Base-by-base conservation (phyloP, 2,888 invertebrate species). In the Busseola fusca region DNA sequence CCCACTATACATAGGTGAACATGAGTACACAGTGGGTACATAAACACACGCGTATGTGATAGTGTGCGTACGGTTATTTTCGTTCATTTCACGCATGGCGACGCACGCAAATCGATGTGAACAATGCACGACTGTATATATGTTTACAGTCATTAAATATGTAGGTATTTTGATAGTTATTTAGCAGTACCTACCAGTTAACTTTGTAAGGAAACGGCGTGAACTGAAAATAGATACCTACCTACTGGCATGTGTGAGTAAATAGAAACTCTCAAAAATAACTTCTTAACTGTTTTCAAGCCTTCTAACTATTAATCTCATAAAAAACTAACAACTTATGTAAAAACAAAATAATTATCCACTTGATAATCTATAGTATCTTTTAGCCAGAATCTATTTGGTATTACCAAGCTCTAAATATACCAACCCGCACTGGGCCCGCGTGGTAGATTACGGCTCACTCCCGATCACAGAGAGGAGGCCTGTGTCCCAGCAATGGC, bases 1-100 rank as follows among this genome's bases (percentile, higher is more conserved):
- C 10, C 25, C 48, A 57, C 14, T 18, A 21, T 40, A 58, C 64
- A 58, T 42, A 67, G 10, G 25, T 56, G 76, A 76, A 69, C 50
- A 66, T 54, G 37, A 64, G 56, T 48, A 67, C 54, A 52, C 48
- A 7, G 72, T 54, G 74, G 65, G 80, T 82, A 84, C 70, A 80
- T 80, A 74, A 50, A 62, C 74, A 71, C 71, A 76, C 10, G 16
- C 64, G 81, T 81, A 77, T 84, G 81, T 68, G 77, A 77, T 73
- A 64, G 86, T 84, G 78, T 78, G 72, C 83, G 87, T 81, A 84
- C 87, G 85, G 88, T 89, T 91, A 91, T 91, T 92, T 91, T 87
- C 85, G 91, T 92, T 93, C 91, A 93, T 93, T 94, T 93, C 93
- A 94, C 93, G 94, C 88, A 90, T 84, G 85, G 88, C 76, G 83